phyloP scores from a whole-genome alignment of 2,797 vertebrate genomes.

The Manis pentadactyla region DNA sequence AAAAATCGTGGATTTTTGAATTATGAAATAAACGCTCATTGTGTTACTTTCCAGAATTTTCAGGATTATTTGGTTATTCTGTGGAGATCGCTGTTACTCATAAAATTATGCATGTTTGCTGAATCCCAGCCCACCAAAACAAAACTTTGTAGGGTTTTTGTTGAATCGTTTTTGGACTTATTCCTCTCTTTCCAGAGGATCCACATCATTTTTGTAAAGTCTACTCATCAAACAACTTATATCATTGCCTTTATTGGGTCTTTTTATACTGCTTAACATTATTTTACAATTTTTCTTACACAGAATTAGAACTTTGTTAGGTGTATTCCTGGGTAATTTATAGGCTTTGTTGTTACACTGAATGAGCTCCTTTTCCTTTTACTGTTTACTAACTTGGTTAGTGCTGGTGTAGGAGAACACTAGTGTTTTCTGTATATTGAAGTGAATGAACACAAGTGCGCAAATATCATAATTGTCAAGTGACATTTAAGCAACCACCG shows the following conservation, averaged over 20 bases:
- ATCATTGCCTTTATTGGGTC: background rate
- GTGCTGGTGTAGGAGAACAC: background rate
- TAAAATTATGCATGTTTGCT: background rate
- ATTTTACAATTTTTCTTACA: background rate
- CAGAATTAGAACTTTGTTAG: background rate
- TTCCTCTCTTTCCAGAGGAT: background rate
- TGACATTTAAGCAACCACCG: background rate
- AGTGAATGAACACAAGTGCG: background rate
- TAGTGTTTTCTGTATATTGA: background rate
- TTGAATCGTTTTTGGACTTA: background rate
- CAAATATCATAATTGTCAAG: background rate
- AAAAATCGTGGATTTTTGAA: background rate
- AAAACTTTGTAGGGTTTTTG: background rate
- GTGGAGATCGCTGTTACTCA: background rate
- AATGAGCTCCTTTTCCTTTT: background rate
- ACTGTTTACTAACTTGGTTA: background rate
- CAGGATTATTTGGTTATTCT: background rate
- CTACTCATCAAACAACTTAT: background rate
- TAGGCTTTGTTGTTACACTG: background rate
- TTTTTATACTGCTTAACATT: background rate
- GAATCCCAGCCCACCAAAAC: background rate
- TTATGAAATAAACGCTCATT: background rate
- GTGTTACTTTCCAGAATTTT: background rate
- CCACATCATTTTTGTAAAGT: background rate
- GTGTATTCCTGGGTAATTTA: background rate